Base-by-base conservation (phyloP, 2,888 invertebrate genomes). In the Drosophila subquinaria region DNA sequence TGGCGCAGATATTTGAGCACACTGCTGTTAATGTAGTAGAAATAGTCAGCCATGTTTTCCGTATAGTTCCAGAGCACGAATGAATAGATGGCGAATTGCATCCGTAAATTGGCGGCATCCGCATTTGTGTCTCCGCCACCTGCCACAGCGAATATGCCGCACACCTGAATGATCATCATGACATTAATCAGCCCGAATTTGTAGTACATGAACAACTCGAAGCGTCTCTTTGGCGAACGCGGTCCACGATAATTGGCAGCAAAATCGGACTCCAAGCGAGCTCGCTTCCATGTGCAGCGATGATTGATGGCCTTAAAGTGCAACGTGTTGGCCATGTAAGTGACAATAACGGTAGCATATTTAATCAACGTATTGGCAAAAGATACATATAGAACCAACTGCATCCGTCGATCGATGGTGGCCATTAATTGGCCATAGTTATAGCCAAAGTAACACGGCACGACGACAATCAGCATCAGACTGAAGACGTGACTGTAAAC, bases 51-150 rank as follows among this genome's bases (percentile, higher is more conserved):
- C 90, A 90, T 90, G 50, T 90, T 90, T 43, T 91, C 90, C 15
- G 90, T 89, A 20, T 90, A 91, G 66, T 91, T 90, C 90, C 90
- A 90, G 23, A 90, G 73, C 2, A 91, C 76, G 38, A 90, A 90
- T 0, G 83, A 79, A 38, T 91, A 90, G 5, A 88, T 61, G 63
- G 88, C 73, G n/a, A 83, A 87, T 13, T 89, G 73, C 1, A 76
- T 60, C 1, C 87, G 87, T 40, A 89, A 62, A 4, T 38, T 52
- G 1, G 65, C 55, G 15, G 64, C 79, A 9, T 20, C 13, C 0
- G 52, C 57, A 8, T 47, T 55, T 1, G 36, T 8, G 0, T 65
- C 67, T 17, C 36, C 68, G 6, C 56, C 69, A 9, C 57, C 62
- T 13, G 77, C 76, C 0, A 71, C 71, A 4, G 80, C 77, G 4